A percentile compares a stretch with the other conserved stretches of the same genome.
Evolutionary conservation across 1,140 invertebrate species (phyloP).

Genomic region (Sitobion miscanthi): DNA sequence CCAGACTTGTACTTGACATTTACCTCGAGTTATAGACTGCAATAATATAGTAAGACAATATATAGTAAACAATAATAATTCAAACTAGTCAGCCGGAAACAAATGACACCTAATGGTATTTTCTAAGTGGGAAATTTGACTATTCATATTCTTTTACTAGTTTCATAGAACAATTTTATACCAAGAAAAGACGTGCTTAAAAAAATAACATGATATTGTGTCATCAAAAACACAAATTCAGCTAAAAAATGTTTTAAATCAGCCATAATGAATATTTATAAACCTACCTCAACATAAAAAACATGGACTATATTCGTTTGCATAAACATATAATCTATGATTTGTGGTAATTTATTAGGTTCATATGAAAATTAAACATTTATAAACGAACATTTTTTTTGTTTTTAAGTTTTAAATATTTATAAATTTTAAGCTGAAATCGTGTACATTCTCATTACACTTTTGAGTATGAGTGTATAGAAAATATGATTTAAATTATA

Average conservation of each 20-base stretch:
- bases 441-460: background rate
- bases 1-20: conserved; percentile 31
- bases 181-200: background rate
- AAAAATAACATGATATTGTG: background rate
- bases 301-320: background rate
- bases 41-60: background rate
- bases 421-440: background rate
- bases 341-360: background rate
- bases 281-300: conserved; percentile 15
- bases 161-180: background rate
- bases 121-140: background rate
- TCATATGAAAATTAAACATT: background rate
- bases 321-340: background rate
- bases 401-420: background rate
- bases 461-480: background rate
- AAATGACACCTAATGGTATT: background rate
- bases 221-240: background rate
- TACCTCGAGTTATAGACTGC: background rate
- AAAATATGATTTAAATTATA: background rate
- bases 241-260: background rate
- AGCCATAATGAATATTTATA: background rate
- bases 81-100: background rate
- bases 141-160: background rate
- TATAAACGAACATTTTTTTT: background rate
- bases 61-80: conserved; percentile 4